Conservation (phyloP, 2,797 vertebrate genomes). For the Phalanger gymnotis region DNA sequence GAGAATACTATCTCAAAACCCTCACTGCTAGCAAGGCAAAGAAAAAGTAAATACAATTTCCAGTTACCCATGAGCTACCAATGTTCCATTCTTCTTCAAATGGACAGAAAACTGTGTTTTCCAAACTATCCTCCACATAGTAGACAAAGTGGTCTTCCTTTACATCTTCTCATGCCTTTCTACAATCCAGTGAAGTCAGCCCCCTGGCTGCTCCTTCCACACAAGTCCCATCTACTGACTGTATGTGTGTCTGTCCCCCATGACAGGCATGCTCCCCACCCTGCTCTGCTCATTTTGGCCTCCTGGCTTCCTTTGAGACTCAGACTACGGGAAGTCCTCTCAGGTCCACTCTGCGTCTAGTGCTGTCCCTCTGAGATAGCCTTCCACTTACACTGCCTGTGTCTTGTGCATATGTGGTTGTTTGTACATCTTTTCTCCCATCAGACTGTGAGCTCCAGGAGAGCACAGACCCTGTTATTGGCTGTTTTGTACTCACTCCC, state of each 20-base stretch:
- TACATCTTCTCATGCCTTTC: not conserved
- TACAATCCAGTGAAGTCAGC: not conserved
- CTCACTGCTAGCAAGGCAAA: constrained; percentile 4
- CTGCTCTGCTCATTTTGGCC: not conserved
- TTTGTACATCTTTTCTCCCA: not conserved
- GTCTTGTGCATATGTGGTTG: not conserved
- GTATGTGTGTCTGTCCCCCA: not conserved
- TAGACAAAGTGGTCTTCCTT: too few relatives aligned
- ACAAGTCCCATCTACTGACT: not conserved
- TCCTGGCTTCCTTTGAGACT: not conserved
- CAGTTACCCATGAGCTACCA: not conserved
- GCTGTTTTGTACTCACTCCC: not conserved
- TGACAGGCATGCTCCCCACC: not conserved
- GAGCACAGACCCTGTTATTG: not conserved
- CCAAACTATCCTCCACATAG: too few relatives aligned
- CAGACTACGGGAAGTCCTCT: not conserved
- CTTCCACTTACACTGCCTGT: not conserved
- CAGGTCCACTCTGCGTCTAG: not conserved
- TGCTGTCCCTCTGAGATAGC: not conserved
- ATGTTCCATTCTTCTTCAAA: constrained; percentile 38
- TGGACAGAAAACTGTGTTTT: not conserved
- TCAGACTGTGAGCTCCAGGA: not conserved
- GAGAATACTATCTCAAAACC: not conserved
- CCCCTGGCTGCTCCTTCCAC: not conserved
- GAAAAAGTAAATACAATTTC: constrained; percentile 26